Base-by-base conservation (phyloP, 2,797 vertebrate species). In the Acrossocheilus wenchowensis region DNA sequence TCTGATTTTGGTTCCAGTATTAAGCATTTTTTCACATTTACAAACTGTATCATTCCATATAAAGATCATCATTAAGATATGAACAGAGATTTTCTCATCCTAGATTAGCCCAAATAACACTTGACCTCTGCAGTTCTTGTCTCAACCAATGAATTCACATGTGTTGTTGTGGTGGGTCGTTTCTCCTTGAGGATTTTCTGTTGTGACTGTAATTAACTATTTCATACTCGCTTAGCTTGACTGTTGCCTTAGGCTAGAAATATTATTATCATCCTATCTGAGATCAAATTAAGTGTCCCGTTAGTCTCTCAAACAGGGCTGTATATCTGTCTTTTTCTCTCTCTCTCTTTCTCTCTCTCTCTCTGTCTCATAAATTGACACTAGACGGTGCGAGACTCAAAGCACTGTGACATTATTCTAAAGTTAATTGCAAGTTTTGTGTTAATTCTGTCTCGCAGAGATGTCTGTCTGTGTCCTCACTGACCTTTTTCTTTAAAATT, bases 91-190 rank as follows among this genome's bases (percentile, higher is more conserved):
- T 8, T 26, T 26, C 26, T 26, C 34, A 6, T 4, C 10, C 30
- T 74, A 48, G 54, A 64, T 83, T 75, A 77, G 7, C 11, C 6
- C 21, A 39, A 36, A 62, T 66, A 50, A 48, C 30, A 39, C 26
- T 74, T 60, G 69, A 74, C 69, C 81, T 83, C 52, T 73, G 69
- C 36, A 83, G 81, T 54, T 57, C 34, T 57, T 74, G 82, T 74
- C 54, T 74, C 26, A 30, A 19, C 3, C 54, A 1, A 60, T 73
- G 17, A 82, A 57, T 50, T 75, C 41, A 50, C 64, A 52, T 4
- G 43, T 52, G 30, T 60, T 36, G 12, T 9, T 54, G 64, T 26
- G 11, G 11, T 54, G 64, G 4, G 26, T 15, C 26, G 26, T 30
- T 50, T 78, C 54, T 15, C 21, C 52, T 10, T 5, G 54, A 78